phyloP scores from a whole-genome alignment of 2,797 vertebrate genomes.

The Enteromius anoplus region DNA sequence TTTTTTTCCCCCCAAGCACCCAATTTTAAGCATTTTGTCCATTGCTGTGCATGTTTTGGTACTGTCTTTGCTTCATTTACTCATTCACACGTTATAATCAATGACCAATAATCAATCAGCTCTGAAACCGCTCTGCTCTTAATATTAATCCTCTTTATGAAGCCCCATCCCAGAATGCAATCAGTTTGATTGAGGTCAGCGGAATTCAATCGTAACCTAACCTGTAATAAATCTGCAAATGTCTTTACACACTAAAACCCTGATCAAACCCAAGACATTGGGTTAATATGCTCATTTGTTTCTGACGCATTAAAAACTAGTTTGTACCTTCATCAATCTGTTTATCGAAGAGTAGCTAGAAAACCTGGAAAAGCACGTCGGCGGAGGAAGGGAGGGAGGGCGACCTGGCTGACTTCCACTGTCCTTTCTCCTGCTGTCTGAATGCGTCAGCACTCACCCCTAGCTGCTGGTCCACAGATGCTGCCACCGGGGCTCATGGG shows the following conservation, averaged over 20 bases:
- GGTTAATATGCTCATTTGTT: neutral
- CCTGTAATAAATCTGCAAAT: neutral
- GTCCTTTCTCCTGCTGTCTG: constrained; percentile 42
- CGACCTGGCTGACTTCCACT: constrained; percentile 9
- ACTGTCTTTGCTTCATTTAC: neutral
- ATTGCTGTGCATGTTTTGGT: neutral
- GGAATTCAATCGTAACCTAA: neutral
- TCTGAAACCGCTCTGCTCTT: neutral
- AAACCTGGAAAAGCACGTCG: constrained; percentile 13
- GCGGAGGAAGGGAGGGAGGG: neutral
- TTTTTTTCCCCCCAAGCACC: neutral
- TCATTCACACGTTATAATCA: constrained; percentile 8
- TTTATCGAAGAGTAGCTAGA: neutral
- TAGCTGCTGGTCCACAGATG: constrained; percentile 40
- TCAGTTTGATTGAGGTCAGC: neutral
- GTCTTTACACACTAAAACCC: neutral
- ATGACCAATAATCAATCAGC: constrained; percentile 21
- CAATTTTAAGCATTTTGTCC: neutral
- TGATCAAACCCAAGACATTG: neutral
- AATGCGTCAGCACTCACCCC: constrained; percentile 40
- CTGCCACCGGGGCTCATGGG: constrained; percentile 7
- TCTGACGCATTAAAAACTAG: too few species aligned
- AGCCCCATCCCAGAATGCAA: neutral
- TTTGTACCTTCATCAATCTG: neutral
- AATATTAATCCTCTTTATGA: constrained; percentile 1